Conservation (phyloP, 92 coral and sea anemone species). For the Desmophyllum pertusum region DNA sequence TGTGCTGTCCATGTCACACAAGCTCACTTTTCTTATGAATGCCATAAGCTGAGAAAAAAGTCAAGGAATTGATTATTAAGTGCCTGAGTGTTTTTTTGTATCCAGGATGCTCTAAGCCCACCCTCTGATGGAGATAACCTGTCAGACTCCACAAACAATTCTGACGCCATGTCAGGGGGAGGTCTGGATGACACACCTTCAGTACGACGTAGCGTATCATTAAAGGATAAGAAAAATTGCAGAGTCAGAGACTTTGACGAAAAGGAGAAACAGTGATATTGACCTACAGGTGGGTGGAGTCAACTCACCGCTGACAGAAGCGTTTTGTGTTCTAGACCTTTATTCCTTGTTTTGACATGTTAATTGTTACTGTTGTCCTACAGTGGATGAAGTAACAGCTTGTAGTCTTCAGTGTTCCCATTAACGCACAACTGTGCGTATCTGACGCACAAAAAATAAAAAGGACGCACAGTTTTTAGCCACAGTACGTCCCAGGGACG, state of each 20-base stretch:
- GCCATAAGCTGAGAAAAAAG: not conserved
- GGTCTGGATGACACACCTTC: constrained; percentile 60
- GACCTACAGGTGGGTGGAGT: constrained; percentile 76
- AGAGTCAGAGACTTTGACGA: constrained; percentile 56
- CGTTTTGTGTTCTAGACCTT: not conserved
- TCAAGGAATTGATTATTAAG: not conserved
- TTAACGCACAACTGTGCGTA: too few relatives aligned
- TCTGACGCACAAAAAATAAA: too few relatives aligned
- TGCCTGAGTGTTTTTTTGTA: not conserved
- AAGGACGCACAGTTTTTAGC: too few relatives aligned
- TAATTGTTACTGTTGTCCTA: too few relatives aligned
- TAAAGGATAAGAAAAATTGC: constrained; percentile 68
- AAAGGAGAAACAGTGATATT: constrained; percentile 90
- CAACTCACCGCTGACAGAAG: too few relatives aligned
- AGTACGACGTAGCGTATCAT: constrained; percentile 91
- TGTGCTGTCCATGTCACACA: not conserved
- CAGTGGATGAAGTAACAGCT: too few relatives aligned
- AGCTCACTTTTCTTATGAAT: too few relatives aligned
- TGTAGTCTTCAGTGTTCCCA: too few relatives aligned
- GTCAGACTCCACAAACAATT: constrained; percentile 82
- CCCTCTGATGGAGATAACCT: constrained; percentile 89
- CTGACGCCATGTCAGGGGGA: constrained; percentile 64
- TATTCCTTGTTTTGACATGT: too few relatives aligned
- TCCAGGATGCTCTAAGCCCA: constrained; percentile 84
- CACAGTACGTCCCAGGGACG: too few relatives aligned